Conservation (phyloP, 2,797 vertebrate genomes). For the Mallotus villosus region DNA sequence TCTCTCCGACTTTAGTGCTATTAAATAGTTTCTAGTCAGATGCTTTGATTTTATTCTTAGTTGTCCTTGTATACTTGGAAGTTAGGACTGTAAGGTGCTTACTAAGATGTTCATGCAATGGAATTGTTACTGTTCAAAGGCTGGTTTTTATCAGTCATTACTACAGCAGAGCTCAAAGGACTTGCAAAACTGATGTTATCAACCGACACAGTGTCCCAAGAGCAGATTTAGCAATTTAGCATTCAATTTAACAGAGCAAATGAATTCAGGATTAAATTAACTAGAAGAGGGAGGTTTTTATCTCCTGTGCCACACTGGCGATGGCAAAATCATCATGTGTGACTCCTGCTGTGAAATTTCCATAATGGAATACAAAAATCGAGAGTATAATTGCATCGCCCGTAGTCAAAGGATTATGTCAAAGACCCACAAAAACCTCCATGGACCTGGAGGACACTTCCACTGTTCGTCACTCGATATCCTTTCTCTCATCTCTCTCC, state of each 20-base stretch:
- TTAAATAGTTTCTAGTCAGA: too few species aligned
- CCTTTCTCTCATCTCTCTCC: slow-evolving; percentile 1
- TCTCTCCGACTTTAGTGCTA: background rate
- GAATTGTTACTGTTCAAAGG: background rate
- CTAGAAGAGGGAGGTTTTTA: slow-evolving; percentile 2
- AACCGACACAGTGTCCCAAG: slow-evolving; percentile 14
- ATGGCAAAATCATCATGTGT: slow-evolving; percentile 18
- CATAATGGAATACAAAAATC: slow-evolving; percentile 51
- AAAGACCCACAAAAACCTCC: slow-evolving; percentile 30
- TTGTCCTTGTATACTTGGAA: too few species aligned
- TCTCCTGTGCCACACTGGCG: slow-evolving; percentile 20
- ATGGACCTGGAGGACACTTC: slow-evolving; percentile 11
- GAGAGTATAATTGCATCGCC: slow-evolving; percentile 38
- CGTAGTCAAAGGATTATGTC: slow-evolving; percentile 48
- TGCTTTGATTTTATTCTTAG: too few species aligned
- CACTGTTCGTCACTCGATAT: background rate
- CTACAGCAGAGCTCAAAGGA: slow-evolving; percentile 17
- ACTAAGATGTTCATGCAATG: too few species aligned
- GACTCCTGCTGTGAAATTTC: slow-evolving; percentile 43
- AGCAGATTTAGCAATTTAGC: slow-evolving; percentile 45
- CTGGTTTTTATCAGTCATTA: background rate
- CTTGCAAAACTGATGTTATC: slow-evolving; percentile 19
- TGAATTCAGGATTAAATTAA: slow-evolving; percentile 25
- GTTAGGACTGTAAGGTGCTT: too few species aligned
- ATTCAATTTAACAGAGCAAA: slow-evolving; percentile 46